Base-by-base conservation (phyloP, 2,113 vertebrate genomes). In the Marcusenius ussheri region DNA sequence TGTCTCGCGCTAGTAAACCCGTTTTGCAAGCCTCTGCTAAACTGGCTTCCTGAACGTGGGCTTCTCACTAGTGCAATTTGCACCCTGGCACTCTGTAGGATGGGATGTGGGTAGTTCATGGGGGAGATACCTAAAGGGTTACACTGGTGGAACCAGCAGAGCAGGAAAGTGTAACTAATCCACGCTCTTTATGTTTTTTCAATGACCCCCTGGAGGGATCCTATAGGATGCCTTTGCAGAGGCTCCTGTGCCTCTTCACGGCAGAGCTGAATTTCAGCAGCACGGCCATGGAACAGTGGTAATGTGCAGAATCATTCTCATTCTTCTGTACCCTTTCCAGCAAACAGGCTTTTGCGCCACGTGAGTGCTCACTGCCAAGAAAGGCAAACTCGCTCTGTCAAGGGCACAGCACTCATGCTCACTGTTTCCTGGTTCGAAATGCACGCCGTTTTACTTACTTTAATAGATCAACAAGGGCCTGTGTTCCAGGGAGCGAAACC, bases 401-500 rank as follows among this genome's bases (percentile, higher is more conserved):
- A 47, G 42, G 66, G 10, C 88, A 39, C 27, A 35, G 6, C n/a
- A 7, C 35, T 35, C 46, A 24, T 10, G 7, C 42, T 35, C 56
- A 51, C 27, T 87, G 42, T 9, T 74, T 50, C 15, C 39, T 86
- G 58, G 24, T 87, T 50, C n/a, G 53, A 90, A 86, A 66, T 49
- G 31, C 21, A 85, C 9, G 83, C 15, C 17, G 42, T 87, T 90
- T 89, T 90, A 35, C 89, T 87, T 66, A 86, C 42, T 87, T 87
- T 74, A 90, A 90, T 58, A 87, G 84, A 90, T 56, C 31, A 89
- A 85, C 80, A 89, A 50, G n/a, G 17, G 50, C 39, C 27, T 5
- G 49, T 70, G 58, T 90, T 87, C 58, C 84, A 70, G 56, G 62
- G 84, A 90, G 89, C 27, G 87, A 70, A 87, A 90, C 83, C 84